Conservation (phyloP, 1,140 invertebrate genomes). For the Drosophila tristis region DNA sequence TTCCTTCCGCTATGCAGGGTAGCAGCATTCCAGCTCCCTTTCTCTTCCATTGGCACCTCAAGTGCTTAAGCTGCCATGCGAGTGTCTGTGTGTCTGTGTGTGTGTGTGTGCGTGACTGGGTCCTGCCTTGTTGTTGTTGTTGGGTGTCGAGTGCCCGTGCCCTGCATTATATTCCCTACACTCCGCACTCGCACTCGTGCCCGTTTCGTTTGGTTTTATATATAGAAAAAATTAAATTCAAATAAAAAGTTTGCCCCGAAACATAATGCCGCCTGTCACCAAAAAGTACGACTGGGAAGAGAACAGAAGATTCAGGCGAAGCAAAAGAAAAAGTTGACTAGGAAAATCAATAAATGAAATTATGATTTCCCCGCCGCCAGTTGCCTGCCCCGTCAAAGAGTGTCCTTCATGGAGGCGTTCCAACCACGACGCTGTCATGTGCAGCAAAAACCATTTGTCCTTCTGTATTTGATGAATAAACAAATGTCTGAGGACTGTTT, state of each 20-base stretch:
- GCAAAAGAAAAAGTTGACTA: background rate
- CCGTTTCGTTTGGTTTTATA: background rate
- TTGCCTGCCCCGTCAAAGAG: slow-evolving; percentile 21
- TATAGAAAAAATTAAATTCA: slow-evolving; percentile 46
- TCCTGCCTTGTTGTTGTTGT: slow-evolving; percentile 11
- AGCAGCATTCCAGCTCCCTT: slow-evolving; percentile 10
- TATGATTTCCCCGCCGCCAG: slow-evolving; percentile 34
- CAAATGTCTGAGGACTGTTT: slow-evolving; percentile 43
- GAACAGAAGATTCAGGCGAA: too few relatives aligned
- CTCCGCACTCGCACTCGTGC: background rate
- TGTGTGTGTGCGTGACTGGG: slow-evolving; percentile 40
- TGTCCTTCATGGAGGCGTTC: slow-evolving; percentile 32
- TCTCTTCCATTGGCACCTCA: slow-evolving; percentile 69
- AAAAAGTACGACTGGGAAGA: slow-evolving; percentile 18
- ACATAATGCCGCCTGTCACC: slow-evolving; percentile 30
- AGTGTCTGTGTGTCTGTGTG: slow-evolving; percentile 13
- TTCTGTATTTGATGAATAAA: slow-evolving; percentile 22
- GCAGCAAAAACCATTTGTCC: slow-evolving; percentile 50
- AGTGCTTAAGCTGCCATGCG: slow-evolving; percentile 64
- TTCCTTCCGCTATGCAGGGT: background rate
- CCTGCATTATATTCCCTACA: slow-evolving; percentile 36
- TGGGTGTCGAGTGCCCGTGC: slow-evolving; percentile 23
- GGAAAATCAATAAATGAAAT: slow-evolving; percentile 46
- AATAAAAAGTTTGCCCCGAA: slow-evolving; percentile 35
- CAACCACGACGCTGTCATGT: slow-evolving; percentile 36